Percentiles rank a stretch among this genome's conserved stretches.
Evolutionary conservation across 2,888 invertebrate genomes (phyloP).

Genomic region (Apamea epomidion): DNA sequence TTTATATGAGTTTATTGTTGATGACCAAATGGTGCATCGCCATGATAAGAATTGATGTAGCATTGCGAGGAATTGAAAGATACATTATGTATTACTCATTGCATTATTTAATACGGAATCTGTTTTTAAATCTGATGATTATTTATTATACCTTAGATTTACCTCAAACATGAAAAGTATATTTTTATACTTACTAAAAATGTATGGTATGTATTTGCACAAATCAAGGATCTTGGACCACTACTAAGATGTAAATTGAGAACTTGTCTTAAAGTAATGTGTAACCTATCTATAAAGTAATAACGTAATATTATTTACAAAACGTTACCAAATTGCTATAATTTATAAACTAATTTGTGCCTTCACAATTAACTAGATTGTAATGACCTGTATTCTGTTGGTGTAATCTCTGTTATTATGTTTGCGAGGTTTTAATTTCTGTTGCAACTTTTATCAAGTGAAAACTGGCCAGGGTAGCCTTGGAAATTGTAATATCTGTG

Average conservation of each 20-base stretch:
- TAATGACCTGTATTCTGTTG: conserved; percentile 69
- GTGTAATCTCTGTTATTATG: conserved; percentile 69
- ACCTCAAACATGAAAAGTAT: conserved; percentile 51
- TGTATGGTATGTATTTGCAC: conserved; percentile 62
- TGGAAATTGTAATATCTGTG: conserved; percentile 82
- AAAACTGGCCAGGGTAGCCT: conserved; percentile 72
- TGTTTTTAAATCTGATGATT: conserved; percentile 44
- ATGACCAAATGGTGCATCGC: conserved; percentile 37
- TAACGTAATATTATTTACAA: conserved; percentile 70
- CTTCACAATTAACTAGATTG: conserved; percentile 72
- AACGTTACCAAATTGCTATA: conserved; percentile 83
- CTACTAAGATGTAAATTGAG: conserved; percentile 59
- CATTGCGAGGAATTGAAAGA: conserved; percentile 26
- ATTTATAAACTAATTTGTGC: conserved; percentile 76
- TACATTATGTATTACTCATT: conserved; percentile 58
- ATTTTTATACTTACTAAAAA: conserved; percentile 66
- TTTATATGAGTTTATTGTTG: conserved; percentile 52
- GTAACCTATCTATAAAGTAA: conserved; percentile 60
- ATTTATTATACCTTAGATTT: conserved; percentile 57
- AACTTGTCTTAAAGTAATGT: conserved; percentile 53
- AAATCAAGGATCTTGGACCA: conserved; percentile 69
- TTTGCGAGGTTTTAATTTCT: conserved; percentile 73
- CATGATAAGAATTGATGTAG: conserved; percentile 32
- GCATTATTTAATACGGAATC: conserved; percentile 44
- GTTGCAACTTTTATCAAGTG: conserved; percentile 68